Evolutionary conservation across 2,113 vertebrate species (phyloP).

Genomic region (Leucoraja erinaceus): DNA sequence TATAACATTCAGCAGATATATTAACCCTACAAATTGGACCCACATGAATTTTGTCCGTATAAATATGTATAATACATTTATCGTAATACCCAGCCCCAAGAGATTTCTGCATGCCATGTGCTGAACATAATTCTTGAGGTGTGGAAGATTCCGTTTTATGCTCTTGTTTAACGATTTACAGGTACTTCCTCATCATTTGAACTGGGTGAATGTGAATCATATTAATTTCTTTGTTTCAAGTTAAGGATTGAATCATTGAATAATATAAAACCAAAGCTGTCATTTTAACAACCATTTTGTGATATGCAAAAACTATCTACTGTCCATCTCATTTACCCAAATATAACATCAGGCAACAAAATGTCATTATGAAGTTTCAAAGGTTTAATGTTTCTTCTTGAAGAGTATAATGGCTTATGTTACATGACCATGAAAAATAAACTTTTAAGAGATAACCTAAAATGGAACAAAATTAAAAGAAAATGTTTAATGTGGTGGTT

Average conservation of each 20-base stretch:
- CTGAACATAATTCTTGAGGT: neutral
- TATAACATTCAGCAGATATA: neutral
- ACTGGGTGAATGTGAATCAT: neutral
- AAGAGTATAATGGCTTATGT: neutral
- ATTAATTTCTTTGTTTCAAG: neutral
- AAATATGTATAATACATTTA: neutral
- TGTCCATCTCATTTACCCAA: neutral
- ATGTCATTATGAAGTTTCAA: neutral
- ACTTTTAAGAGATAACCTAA: neutral
- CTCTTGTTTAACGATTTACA: neutral
- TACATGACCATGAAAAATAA: neutral
- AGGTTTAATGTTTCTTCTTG: neutral
- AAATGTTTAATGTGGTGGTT: neutral
- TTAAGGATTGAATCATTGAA: neutral
- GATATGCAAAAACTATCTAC: neutral
- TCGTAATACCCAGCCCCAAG: neutral
- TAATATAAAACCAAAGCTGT: conserved; percentile 8
- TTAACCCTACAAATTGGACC: neutral
- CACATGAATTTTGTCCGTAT: neutral
- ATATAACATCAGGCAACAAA: neutral
- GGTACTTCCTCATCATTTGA: neutral
- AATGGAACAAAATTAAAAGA: neutral
- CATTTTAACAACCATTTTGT: neutral
- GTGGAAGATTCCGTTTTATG: neutral
- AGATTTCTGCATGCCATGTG: neutral